Conservation (phyloP, 1,140 invertebrate genomes). For the Drosophila hydei region DNA sequence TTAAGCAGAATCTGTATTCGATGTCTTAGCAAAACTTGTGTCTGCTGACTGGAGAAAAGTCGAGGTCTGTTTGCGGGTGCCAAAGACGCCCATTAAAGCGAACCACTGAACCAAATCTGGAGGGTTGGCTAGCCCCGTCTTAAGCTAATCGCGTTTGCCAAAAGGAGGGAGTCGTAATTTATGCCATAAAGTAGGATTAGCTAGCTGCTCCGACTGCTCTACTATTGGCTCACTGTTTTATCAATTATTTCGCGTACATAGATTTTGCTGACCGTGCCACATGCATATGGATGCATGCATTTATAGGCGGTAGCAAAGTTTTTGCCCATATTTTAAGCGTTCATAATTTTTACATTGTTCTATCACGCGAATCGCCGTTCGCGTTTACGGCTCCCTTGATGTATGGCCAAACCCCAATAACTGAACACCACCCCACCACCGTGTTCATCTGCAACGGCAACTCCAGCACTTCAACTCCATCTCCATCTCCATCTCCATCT, state of each 20-base stretch:
- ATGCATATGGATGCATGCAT: slow-evolving; percentile 56
- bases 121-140: background rate
- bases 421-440: background rate
- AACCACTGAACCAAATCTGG: slow-evolving; percentile 69
- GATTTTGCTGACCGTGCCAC: slow-evolving; percentile 16
- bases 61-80: slow-evolving; percentile 19
- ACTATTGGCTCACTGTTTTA: slow-evolving; percentile 43
- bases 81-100: slow-evolving; percentile 69
- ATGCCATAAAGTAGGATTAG: background rate
- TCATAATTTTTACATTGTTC: slow-evolving; percentile 80
- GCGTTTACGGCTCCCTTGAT: slow-evolving; percentile 52
- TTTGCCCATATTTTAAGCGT: slow-evolving; percentile 73
- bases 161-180: background rate
- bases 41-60: background rate
- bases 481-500: too few relatives aligned
- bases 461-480: too few relatives aligned
- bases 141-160: background rate
- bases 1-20: too few relatives aligned
- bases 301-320: slow-evolving; percentile 49
- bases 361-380: slow-evolving; percentile 74
- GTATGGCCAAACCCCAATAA: slow-evolving; percentile 53
- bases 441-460: background rate
- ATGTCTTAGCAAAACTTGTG: too few relatives aligned
- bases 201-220: background rate
- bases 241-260: slow-evolving; percentile 65